Evolutionary conservation across 2,113 vertebrate genomes (phyloP).

Genomic region (Dromiciops gliroides): DNA sequence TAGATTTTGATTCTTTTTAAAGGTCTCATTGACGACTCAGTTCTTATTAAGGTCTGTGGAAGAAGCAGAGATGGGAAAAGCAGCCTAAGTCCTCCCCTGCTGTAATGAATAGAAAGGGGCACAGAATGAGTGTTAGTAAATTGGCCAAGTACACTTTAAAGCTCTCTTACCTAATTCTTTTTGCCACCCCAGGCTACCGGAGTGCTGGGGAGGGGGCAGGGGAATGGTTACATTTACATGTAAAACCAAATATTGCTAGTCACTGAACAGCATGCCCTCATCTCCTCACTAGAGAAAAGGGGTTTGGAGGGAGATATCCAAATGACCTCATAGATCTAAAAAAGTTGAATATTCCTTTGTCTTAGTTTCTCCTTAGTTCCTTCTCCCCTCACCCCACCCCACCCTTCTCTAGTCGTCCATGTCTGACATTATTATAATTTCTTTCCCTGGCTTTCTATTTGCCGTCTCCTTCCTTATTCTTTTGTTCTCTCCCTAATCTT

Average conservation of each 20-base stretch:
- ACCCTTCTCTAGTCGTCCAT: conserved; percentile 7
- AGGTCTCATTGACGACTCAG: conserved; percentile 31
- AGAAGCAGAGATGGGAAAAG: conserved; percentile 68
- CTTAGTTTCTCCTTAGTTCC: conserved; percentile 70
- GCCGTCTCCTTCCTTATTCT: conserved; percentile 76
- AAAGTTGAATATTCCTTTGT: conserved; percentile 70
- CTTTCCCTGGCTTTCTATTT: conserved; percentile 60
- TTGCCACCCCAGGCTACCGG: conserved; percentile 1
- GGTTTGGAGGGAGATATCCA: conserved; percentile 56
- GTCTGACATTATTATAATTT: conserved; percentile 72
- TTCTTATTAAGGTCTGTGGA: conserved; percentile 55
- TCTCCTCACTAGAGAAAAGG: background rate
- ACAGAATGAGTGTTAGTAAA: background rate
- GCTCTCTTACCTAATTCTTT: conserved; percentile 18
- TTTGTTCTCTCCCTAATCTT: conserved; percentile 82
- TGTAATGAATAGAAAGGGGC: conserved; percentile 44
- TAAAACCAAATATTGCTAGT: conserved; percentile 61
- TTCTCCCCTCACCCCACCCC: conserved; percentile 14
- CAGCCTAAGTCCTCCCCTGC: conserved; percentile 61
- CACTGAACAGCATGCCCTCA: conserved; percentile 2
- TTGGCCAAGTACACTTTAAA: conserved; percentile 25
- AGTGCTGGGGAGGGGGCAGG: background rate
- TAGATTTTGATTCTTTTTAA: background rate
- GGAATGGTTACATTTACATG: background rate
- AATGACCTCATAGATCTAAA: conserved; percentile 56